phyloP scores from a whole-genome alignment of 1,140 invertebrate genomes.

The Drosophila busckii region DNA sequence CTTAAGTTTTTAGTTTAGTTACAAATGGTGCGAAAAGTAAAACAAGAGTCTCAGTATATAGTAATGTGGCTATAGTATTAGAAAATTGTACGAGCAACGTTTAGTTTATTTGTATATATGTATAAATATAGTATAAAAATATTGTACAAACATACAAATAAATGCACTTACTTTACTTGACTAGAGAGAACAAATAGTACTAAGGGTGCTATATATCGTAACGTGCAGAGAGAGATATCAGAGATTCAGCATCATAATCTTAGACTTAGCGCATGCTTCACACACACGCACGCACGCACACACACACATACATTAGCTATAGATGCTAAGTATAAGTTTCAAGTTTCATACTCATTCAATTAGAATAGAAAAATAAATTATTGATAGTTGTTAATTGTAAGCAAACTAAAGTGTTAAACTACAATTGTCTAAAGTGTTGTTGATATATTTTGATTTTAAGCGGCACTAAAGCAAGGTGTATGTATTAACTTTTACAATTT shows the following conservation, averaged over 20 bases:
- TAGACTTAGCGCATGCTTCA: no score
- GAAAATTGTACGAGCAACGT: conserved; percentile 1
- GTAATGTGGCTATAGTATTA: conserved; percentile 16
- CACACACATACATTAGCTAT: neutral
- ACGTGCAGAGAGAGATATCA: conserved; percentile 49
- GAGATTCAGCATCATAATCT: conserved; percentile 25
- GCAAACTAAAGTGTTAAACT: conserved; percentile 13
- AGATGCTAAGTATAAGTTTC: neutral
- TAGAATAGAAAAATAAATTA: no score
- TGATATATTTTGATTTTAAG: conserved; percentile 30
- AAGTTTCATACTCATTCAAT: no score
- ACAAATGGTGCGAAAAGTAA: conserved; percentile 11
- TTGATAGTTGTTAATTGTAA: conserved; percentile 28
- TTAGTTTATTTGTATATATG: conserved; percentile 5
- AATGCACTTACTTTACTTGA: conserved; percentile 43
- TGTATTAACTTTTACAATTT: conserved; percentile 22
- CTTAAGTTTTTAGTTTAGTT: conserved; percentile 4
- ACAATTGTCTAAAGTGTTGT: conserved; percentile 36
- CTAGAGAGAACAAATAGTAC: conserved; percentile 40
- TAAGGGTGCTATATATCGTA: conserved; percentile 50
- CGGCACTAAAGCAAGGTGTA: conserved; percentile 28
- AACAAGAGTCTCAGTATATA: no score
- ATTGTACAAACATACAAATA: conserved; percentile 24
- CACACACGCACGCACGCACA: no score
- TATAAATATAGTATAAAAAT: conserved; percentile 9